Evolutionary conservation across 2,113 vertebrate species (phyloP), one percentile per base, ranked within the genome.

Genomic region (Hypocryptadius cinnamomeus): DNA sequence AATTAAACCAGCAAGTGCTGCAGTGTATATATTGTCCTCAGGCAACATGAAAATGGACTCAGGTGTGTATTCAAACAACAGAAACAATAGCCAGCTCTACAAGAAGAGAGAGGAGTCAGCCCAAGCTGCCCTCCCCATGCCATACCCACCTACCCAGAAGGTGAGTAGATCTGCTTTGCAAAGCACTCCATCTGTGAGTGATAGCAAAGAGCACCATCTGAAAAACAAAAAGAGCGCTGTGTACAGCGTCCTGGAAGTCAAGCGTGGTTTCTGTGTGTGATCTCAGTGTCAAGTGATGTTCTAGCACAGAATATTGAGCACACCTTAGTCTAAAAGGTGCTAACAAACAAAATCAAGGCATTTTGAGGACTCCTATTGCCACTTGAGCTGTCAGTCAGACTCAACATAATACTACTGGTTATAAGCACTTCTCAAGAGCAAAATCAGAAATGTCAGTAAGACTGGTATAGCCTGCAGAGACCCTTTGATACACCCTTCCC

Each of bases 101-200:
- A 73, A 59, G 39, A 69, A 87, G 66, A 82, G 79, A 87, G 73
- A 79, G 89, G 85, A 79, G 71, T 79, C 92, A 93, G 94, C 54
- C 81, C 85, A 77, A 65, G 87, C 93, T 94, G 85, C 94, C 76
- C 39, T 90, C 60, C 79, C 87, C 44, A 3, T 15, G 56, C 51
- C 79, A 92, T 85, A 73, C 30, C 74, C 87, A 94, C 89, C 91
- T 91, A 92, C 90, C 56, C 92, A 90, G 85, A 87, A 54, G 73
- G 93, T 95, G 94, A 96, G 87, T 23, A 85, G 85, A 94, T 92
- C 81, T 93, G 87, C 81, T 95, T 92, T 95, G 85, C 89, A 94
- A 96, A 96, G 94, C 50, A 92, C 77, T 93, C 80, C 86, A 81
- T 57, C 84, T 96, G 80, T 93, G 78, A 95, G 89, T 91, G 91